Evolutionary conservation across 2,797 vertebrate species (phyloP), one percentile per base, ranked within the genome.

Genomic region (Sarcophilus harrisii): DNA sequence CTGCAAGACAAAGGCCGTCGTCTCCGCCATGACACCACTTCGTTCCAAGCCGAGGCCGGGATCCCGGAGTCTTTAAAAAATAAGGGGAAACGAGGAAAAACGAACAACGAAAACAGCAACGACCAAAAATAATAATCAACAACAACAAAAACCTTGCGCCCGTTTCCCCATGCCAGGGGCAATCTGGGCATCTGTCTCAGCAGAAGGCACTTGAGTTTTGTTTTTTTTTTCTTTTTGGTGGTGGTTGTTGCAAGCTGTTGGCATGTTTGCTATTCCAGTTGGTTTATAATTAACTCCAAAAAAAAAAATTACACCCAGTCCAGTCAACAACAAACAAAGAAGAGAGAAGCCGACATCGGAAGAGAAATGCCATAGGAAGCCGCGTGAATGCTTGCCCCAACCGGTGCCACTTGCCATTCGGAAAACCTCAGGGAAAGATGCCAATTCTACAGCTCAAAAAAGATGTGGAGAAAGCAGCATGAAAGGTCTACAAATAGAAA

Each of bases 111-210:
- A 98, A 96, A 98, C 96, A 94, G 98, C 98, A 96, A 97, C 97
- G 96, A 96, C 93, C 96, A 92, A 97, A 98, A 97, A 96, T 98
- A 96, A 90, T 98, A 96, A 97, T 91, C 45, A 96, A 97, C 98
- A 94, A 97, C 98, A 95, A 96, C 97, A 97, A 98, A 97, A 97
- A 98, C 94, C 96, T 98, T 93, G 97, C 98, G 98, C 98, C 98
- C 97, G 28, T 94, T 96, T 97, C 96, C 95, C 98, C 93, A 95
- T 99, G 99, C 99, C 99, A 99, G 98, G 98, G 98, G 98, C 98
- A 98, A 98, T 97, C 96, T 98, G 99, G 99, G 99, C 99, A 99
- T 99, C 99, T 99, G 99, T 98, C 98, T 98, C 96, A 98, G 98
- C 99, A 99, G 98, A 98, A 99, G 98, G 98, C 94, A 95, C 96